phyloP scores from a whole-genome alignment of 1,140 invertebrate genomes.

The Anadara kagoshimensis region DNA sequence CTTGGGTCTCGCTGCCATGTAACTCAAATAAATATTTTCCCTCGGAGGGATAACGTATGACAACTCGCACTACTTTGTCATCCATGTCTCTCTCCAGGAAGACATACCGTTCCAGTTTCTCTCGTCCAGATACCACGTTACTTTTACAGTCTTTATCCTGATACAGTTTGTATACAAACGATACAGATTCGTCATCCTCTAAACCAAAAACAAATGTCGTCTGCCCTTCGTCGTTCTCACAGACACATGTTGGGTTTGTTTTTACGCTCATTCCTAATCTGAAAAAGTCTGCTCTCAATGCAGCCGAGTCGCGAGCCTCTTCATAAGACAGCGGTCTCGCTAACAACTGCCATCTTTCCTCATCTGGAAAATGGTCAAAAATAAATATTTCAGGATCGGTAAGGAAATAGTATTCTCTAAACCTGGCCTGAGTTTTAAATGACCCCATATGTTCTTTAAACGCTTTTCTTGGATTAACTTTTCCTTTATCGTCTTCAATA shows the following conservation, averaged over 20 bases:
- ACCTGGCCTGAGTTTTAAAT: conserved; percentile 50
- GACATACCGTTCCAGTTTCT: conserved; percentile 50
- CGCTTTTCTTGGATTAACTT: conserved; percentile 31
- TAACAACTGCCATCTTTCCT: conserved; percentile 61
- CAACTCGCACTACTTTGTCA: conserved; percentile 40
- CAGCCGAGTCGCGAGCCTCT: conserved; percentile 48
- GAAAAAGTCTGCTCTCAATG: conserved; percentile 55
- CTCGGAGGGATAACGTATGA: conserved; percentile 47
- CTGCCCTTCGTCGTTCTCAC: conserved; percentile 43
- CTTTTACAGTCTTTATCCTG: conserved; percentile 34
- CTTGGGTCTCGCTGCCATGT: conserved; percentile 47
- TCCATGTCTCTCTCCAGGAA: conserved; percentile 52
- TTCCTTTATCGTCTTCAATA: conserved; percentile 53
- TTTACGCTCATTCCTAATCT: conserved; percentile 42
- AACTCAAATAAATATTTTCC: conserved; percentile 55
- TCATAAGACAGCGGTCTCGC: conserved; percentile 50
- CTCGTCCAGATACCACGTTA: conserved; percentile 27
- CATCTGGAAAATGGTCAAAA: conserved; percentile 76
- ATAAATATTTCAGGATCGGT: conserved; percentile 76
- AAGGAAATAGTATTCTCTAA: conserved; percentile 73
- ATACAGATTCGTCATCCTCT: conserved; percentile 36
- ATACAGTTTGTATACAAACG: conserved; percentile 53
- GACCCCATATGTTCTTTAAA: conserved; percentile 40
- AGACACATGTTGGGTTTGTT: conserved; percentile 38
- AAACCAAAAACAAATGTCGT: conserved; percentile 38